Percentiles rank a stretch among this genome's conserved stretches.
Conservation (phyloP, 2,113 vertebrate genomes). For the Pycnonotus jocosus region DNA sequence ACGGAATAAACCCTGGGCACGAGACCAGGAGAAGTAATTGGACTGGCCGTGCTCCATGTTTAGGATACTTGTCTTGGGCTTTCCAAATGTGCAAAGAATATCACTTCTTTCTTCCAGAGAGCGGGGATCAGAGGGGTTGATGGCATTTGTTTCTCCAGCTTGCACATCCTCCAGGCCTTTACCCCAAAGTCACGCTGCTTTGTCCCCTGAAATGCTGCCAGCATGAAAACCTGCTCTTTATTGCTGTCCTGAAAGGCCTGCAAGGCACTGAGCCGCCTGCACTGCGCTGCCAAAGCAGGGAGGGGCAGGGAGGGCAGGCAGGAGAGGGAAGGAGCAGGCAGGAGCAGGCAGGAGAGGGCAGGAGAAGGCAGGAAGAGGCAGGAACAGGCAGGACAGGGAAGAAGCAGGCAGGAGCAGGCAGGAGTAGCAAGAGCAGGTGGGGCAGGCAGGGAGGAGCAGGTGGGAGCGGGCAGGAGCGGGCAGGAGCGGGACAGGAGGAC, state of each 20-base stretch:
- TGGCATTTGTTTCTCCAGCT: background rate
- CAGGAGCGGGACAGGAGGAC: too few species aligned
- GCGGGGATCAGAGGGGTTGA: background rate
- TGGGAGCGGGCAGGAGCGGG: accelerated
- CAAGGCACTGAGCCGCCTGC: accelerated
- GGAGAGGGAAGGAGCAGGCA: background rate
- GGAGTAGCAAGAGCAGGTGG: background rate
- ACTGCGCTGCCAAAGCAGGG: background rate
- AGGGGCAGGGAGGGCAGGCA: background rate
- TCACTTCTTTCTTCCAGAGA: background rate
- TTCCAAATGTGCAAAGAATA: constrained; percentile 11
- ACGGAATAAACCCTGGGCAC: constrained; percentile 60
- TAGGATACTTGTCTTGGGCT: constrained; percentile 34
- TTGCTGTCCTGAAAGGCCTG: background rate
- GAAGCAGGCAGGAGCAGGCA: background rate
- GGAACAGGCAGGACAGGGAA: background rate
- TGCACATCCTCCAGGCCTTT: background rate
- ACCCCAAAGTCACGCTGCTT: background rate
- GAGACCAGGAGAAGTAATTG: constrained; percentile 67
- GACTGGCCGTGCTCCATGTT: constrained; percentile 39
- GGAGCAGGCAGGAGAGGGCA: background rate
- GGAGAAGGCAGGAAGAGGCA: background rate
- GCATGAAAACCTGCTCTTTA: background rate
- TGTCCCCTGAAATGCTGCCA: background rate
- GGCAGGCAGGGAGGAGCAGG: background rate